These are phyloP conservation scores for Limnephilus auricula DNA, from an alignment of 2,888 invertebrate species.

Conservation along the genomic window DNA sequence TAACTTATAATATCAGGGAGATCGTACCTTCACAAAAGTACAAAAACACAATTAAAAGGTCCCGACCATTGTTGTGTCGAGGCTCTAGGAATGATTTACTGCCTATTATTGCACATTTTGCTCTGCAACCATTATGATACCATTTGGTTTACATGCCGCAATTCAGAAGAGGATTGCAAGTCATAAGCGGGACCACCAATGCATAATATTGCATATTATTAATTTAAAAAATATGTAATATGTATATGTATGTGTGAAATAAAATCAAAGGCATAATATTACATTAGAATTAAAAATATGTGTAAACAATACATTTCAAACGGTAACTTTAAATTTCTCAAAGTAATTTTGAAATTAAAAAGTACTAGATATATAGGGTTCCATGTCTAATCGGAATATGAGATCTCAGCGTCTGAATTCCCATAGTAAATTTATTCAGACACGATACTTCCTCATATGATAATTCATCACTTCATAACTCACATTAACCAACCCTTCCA, in stretches of 20 bases:
- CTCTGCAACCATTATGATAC: background rate
- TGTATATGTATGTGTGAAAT: no score
- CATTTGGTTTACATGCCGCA: conserved; percentile 56
- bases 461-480: no score
- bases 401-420: no score
- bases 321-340: background rate
- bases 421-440: no score
- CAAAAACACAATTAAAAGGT: conserved; percentile 66
- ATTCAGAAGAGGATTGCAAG: conserved; percentile 20
- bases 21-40: conserved; percentile 52
- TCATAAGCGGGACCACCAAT: conserved; percentile 19
- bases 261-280: no score
- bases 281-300: background rate
- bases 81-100: conserved; percentile 55
- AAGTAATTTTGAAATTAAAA: background rate
- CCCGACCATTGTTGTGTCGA: conserved; percentile 56
- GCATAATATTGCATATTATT: background rate
- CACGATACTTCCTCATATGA: no score
- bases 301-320: no score
- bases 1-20: conserved; percentile 6
- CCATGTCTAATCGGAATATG: no score
- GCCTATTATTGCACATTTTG: conserved; percentile 15
- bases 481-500: no score
- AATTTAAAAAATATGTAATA: no score
- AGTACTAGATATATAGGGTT: no score